A percentile compares a stretch with the other conserved stretches of the same genome.
Conservation (phyloP, 2,888 invertebrate genomes). For the Aleiodes alternator region DNA sequence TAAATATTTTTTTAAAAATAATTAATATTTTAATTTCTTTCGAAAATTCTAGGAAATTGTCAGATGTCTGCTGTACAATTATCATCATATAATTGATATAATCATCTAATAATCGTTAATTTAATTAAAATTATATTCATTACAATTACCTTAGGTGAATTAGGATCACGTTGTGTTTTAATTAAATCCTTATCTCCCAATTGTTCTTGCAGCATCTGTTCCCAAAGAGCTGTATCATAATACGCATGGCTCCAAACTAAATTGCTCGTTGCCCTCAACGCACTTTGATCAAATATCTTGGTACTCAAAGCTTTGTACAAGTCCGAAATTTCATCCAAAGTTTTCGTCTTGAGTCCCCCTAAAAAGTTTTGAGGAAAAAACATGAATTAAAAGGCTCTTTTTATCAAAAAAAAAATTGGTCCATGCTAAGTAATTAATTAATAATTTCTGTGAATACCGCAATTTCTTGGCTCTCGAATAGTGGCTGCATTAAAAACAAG, state of each 20-base stretch:
- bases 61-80: no score
- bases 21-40: no score
- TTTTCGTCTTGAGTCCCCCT: slow-evolving; percentile 78
- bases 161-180: slow-evolving; percentile 77
- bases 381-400: slow-evolving; percentile 20
- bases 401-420: slow-evolving; percentile 6
- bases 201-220: slow-evolving; percentile 83
- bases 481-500: slow-evolving; percentile 56
- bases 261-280: slow-evolving; percentile 83
- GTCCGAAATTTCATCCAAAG: slow-evolving; percentile 79
- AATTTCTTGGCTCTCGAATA: slow-evolving; percentile 52
- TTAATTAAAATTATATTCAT: no score
- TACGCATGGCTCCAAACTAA: slow-evolving; percentile 92
- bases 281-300: slow-evolving; percentile 82
- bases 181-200: slow-evolving; percentile 81
- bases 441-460: slow-evolving; percentile 35
- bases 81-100: no score
- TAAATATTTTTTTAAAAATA: no score
- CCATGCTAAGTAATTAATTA: no score
- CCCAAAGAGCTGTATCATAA: slow-evolving; percentile 91
- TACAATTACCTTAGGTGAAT: slow-evolving; percentile 78
- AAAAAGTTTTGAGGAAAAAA: slow-evolving; percentile 26
- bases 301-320: slow-evolving; percentile 80
- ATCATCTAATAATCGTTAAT: no score
- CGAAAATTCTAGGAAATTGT: no score